phyloP scores from a whole-genome alignment of 2,888 invertebrate species.

The Frankliniella fusca region DNA sequence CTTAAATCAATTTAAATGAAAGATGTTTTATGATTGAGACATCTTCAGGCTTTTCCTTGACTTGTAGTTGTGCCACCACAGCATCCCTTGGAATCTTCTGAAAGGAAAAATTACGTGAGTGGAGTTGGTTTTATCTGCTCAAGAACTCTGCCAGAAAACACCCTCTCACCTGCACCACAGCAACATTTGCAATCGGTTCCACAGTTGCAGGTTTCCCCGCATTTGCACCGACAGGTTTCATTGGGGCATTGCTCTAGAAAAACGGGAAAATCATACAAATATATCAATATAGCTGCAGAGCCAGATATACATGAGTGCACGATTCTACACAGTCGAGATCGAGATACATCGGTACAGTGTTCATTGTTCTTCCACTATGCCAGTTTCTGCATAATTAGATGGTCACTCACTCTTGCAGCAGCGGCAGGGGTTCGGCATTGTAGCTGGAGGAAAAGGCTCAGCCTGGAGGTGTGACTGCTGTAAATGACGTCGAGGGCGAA shows the following conservation, averaged over 20 bases:
- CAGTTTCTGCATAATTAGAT: not conserved
- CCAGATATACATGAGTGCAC: not conserved
- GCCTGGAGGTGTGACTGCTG: no score
- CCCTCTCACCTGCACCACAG: constrained; percentile 44
- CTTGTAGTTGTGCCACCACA: not conserved
- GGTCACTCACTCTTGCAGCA: constrained; percentile 27
- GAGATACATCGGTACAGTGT: not conserved
- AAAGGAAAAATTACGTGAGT: not conserved
- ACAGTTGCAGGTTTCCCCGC: constrained; percentile 56
- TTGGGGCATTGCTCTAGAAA: constrained; percentile 54
- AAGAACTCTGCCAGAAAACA: constrained; percentile 28
- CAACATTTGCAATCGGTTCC: constrained; percentile 57
- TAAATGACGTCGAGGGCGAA: no score
- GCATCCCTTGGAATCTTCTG: not conserved
- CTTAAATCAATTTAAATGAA: not conserved
- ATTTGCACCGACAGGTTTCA: constrained; percentile 49
- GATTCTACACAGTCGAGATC: not conserved
- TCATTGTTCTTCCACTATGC: not conserved
- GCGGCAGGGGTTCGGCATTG: constrained; percentile 3
- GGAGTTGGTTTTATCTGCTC: not conserved
- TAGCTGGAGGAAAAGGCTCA: not conserved
- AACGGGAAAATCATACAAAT: constrained; percentile 33
- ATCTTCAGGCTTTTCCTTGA: not conserved
- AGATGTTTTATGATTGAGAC: not conserved
- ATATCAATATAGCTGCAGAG: not conserved